Conservation (phyloP, 2,797 vertebrate genomes). For the Hyperoplus lanceolatus region DNA sequence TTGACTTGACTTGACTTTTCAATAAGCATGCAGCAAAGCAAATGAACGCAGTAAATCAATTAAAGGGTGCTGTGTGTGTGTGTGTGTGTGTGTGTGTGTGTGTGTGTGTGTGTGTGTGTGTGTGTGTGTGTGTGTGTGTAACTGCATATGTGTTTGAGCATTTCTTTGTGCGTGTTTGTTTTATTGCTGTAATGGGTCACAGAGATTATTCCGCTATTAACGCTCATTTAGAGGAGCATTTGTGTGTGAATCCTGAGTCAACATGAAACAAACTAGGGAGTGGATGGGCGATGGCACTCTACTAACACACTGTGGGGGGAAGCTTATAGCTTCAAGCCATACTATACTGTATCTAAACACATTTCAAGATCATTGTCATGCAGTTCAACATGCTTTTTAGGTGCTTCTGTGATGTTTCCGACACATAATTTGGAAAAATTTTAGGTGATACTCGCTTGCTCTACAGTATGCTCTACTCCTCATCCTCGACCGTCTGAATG, state of each 20-base stretch:
- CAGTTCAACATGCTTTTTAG: neutral
- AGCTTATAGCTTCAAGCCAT: neutral
- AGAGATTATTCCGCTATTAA: slow-evolving; percentile 76
- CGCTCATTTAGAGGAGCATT: slow-evolving; percentile 70
- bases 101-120: slow-evolving; percentile 6
- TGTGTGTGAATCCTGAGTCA: slow-evolving; percentile 74
- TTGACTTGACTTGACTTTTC: too few relatives aligned
- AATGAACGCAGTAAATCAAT: slow-evolving; percentile 70
- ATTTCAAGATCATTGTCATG: neutral
- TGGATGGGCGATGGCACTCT: neutral
- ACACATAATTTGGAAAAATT: neutral
- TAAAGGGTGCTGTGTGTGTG: slow-evolving; percentile 43
- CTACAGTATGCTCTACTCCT: neutral
- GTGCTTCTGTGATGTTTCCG: slow-evolving; percentile 3
- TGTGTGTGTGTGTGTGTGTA: slow-evolving; percentile 22
- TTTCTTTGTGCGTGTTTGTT: slow-evolving; percentile 42
- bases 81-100: slow-evolving; percentile 9
- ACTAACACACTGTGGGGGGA: neutral
- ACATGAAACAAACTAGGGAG: slow-evolving; percentile 48
- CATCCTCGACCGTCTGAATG: neutral
- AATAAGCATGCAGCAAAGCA: slow-evolving; percentile 59
- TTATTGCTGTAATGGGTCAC: slow-evolving; percentile 66
- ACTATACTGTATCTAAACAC: neutral
- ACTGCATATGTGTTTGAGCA: slow-evolving; percentile 19
- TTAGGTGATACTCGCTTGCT: neutral